phyloP scores from a whole-genome alignment of 2,888 invertebrate genomes.

The Ectemnius cavifrons region DNA sequence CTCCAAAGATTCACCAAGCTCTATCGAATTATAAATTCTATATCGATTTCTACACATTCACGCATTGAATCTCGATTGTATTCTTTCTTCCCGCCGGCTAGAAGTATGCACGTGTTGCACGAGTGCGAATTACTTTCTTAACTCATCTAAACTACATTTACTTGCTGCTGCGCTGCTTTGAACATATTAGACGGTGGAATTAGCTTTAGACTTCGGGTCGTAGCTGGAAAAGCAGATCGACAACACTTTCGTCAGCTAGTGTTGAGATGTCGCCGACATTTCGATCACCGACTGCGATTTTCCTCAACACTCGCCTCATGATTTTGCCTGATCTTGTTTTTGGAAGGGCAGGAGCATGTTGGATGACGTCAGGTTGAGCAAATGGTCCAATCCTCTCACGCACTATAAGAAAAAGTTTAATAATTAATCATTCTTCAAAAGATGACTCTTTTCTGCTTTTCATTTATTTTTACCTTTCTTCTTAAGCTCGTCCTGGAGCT shows the following conservation, averaged over 20 bases:
- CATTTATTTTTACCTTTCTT: conserved; percentile 78
- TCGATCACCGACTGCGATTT: conserved; percentile 93
- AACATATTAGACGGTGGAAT: not conserved
- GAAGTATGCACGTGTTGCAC: conserved; percentile 23
- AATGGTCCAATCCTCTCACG: conserved; percentile 96
- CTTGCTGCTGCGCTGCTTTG: conserved; percentile 5
- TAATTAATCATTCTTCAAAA: not conserved
- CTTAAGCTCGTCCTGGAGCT: conserved; percentile 86
- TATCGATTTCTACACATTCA: too few species aligned
- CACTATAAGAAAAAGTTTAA: conserved; percentile 80
- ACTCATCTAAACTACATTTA: conserved; percentile 31
- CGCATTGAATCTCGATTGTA: conserved; percentile 1
- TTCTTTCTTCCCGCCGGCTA: conserved; percentile 17
- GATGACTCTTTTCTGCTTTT: not conserved
- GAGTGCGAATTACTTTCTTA: conserved; percentile 1
- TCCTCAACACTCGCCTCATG: conserved; percentile 95
- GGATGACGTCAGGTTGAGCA: conserved; percentile 96
- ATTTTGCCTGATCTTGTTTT: conserved; percentile 99
- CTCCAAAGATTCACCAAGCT: too few species aligned
- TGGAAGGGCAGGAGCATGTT: conserved; percentile 95
- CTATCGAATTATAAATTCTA: too few species aligned
- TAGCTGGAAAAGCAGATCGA: conserved; percentile 88
- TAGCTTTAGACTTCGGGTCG: conserved; percentile 79
- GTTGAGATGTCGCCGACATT: conserved; percentile 97
- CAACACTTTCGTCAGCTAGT: conserved; percentile 93